Evolutionary conservation across 1,140 invertebrate genomes (phyloP).

Genomic region (Cardiocondyla obscurior): DNA sequence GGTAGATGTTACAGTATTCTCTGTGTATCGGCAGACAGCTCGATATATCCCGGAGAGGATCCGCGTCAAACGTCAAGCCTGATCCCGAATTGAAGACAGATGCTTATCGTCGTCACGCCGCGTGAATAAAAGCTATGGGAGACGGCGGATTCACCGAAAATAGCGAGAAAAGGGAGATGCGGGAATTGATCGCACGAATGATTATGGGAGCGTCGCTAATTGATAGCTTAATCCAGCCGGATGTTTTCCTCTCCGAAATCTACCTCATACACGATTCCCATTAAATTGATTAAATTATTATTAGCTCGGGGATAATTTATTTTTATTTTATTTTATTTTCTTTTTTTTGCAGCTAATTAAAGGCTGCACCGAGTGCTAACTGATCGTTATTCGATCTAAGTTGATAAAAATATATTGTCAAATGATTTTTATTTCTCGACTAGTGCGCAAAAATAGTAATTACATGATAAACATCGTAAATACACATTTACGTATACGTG

Average conservation of each 20-base stretch:
- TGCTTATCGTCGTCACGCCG: slow-evolving; percentile 4
- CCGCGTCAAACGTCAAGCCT: slow-evolving; percentile 19
- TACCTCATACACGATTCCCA: not conserved
- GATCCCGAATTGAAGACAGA: slow-evolving; percentile 43
- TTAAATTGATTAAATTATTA: not conserved
- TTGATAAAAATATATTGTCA: not conserved
- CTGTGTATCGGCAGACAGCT: slow-evolving; percentile 1
- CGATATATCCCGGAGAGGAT: not conserved
- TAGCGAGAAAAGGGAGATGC: not conserved
- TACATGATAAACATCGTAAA: not conserved
- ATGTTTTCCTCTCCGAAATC: not conserved
- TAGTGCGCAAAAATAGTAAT: not conserved
- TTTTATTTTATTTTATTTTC: no score
- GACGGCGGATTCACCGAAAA: not conserved
- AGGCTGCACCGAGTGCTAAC: not conserved
- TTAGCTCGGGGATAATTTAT: not conserved
- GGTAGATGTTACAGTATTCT: not conserved
- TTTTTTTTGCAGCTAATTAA: not conserved
- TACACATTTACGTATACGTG: no score
- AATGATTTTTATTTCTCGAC: not conserved
- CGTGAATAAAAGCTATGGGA: not conserved
- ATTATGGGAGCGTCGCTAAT: not conserved
- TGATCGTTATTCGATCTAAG: not conserved
- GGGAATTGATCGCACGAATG: not conserved
- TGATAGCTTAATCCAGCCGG: not conserved